Percentiles rank a stretch among this genome's conserved stretches.
phyloP scores from a whole-genome alignment of 2,113 vertebrate species.

The Notarius quadriscutis region DNA sequence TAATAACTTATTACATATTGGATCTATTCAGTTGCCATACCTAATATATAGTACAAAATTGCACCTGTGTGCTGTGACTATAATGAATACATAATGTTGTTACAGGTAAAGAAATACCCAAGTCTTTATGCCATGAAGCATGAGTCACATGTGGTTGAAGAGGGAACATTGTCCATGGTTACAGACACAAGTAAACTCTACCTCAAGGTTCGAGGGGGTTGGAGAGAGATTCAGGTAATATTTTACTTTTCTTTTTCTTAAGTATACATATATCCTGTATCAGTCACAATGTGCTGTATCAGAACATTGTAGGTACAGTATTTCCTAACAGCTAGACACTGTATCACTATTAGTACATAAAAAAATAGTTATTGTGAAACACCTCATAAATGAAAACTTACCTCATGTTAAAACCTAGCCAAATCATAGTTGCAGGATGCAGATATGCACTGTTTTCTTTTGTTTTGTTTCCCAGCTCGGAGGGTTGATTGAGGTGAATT shows the following conservation, averaged over 20 bases:
- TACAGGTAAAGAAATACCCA: slow-evolving; percentile 76
- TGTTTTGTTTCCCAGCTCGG: slow-evolving; percentile 74
- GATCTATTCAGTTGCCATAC: neutral
- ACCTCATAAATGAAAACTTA: neutral
- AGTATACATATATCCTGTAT: neutral
- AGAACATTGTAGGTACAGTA: too few species aligned
- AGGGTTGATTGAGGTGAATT: slow-evolving; percentile 36
- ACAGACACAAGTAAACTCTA: slow-evolving; percentile 81
- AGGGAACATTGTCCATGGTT: slow-evolving; percentile 82
- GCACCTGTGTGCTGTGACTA: neutral
- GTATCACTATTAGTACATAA: neutral
- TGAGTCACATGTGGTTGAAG: slow-evolving; percentile 74
- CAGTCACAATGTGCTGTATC: neutral
- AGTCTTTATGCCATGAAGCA: slow-evolving; percentile 81
- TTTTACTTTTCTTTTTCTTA: neutral
- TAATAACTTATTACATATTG: neutral
- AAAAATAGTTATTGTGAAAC: neutral
- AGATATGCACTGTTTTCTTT: neutral
- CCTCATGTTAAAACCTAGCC: neutral
- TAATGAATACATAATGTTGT: neutral
- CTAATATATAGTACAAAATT: neutral
- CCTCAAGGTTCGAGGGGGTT: slow-evolving; percentile 85
- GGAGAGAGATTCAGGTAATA: slow-evolving; percentile 90
- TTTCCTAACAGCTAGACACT: neutral
- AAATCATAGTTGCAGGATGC: neutral